These are phyloP conservation scores for Maconellicoccus hirsutus DNA, from an alignment of 1,140 invertebrate genomes.

Conservation along the genomic window DNA sequence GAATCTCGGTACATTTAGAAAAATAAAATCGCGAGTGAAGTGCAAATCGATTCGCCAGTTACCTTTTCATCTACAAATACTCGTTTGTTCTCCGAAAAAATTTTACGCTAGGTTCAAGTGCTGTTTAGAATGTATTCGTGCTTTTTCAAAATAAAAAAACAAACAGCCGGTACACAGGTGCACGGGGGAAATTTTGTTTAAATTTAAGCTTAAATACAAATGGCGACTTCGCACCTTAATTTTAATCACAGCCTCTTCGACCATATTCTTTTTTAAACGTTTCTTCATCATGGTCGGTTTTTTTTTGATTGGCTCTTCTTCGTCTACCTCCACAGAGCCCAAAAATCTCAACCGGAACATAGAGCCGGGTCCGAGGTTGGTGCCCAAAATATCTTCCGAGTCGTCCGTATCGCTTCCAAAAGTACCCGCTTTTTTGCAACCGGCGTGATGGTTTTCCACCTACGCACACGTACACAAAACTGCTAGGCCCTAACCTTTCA, in stretches of 20 bases:
- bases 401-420: slow-evolving; percentile 17
- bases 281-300: slow-evolving; percentile 50
- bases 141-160: no score
- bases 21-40: no score
- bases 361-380: slow-evolving; percentile 44
- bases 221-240: slow-evolving; percentile 65
- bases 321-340: slow-evolving; percentile 72
- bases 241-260: slow-evolving; percentile 91
- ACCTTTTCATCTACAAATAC: no score
- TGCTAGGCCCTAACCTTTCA: slow-evolving; percentile 18
- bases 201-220: slow-evolving; percentile 26
- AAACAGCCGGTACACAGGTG: neutral
- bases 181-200: neutral
- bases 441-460: slow-evolving; percentile 31
- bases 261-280: slow-evolving; percentile 78
- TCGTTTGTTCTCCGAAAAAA: no score
- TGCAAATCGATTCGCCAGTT: no score
- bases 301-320: slow-evolving; percentile 41
- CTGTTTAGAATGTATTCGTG: no score
- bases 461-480: slow-evolving; percentile 26
- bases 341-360: slow-evolving; percentile 70
- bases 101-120: no score
- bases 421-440: slow-evolving; percentile 36
- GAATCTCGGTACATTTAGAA: no score
- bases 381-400: slow-evolving; percentile 24